Percentiles rank a stretch among this genome's conserved stretches.
phyloP scores from a whole-genome alignment of 2,797 vertebrate genomes.

The Heterohyrax brucei region DNA sequence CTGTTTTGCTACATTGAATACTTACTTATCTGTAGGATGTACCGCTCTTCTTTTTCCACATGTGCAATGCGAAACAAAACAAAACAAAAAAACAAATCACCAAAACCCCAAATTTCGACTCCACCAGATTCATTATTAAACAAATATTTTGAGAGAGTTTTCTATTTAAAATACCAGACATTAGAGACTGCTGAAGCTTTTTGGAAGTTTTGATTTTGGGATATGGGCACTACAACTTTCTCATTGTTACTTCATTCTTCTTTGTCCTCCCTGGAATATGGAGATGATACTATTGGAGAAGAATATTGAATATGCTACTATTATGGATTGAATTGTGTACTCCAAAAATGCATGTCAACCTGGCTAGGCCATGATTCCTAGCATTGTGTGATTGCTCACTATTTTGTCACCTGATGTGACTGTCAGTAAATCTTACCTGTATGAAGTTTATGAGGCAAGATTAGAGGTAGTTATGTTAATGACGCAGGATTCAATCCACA shows the following conservation, averaged over 20 bases:
- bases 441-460: too few relatives aligned
- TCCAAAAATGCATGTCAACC: too few relatives aligned
- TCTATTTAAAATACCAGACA: neutral
- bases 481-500: too few relatives aligned
- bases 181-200: neutral
- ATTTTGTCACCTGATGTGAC: too few relatives aligned
- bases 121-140: neutral
- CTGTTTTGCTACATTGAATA: neutral
- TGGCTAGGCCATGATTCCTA: too few relatives aligned
- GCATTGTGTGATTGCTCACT: too few relatives aligned
- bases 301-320: too few relatives aligned
- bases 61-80: neutral
- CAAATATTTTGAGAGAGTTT: neutral
- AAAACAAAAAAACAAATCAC: too few relatives aligned
- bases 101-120: neutral
- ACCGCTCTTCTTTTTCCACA: neutral
- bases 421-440: too few relatives aligned
- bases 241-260: neutral
- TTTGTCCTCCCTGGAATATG: neutral
- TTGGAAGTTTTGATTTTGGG: neutral
- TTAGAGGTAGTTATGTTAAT: too few relatives aligned
- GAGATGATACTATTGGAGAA: neutral
- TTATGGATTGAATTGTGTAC: too few relatives aligned
- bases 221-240: neutral
- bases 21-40: neutral